phyloP scores from a whole-genome alignment of 2,113 vertebrate species.

The Ancistrus triradiatus region DNA sequence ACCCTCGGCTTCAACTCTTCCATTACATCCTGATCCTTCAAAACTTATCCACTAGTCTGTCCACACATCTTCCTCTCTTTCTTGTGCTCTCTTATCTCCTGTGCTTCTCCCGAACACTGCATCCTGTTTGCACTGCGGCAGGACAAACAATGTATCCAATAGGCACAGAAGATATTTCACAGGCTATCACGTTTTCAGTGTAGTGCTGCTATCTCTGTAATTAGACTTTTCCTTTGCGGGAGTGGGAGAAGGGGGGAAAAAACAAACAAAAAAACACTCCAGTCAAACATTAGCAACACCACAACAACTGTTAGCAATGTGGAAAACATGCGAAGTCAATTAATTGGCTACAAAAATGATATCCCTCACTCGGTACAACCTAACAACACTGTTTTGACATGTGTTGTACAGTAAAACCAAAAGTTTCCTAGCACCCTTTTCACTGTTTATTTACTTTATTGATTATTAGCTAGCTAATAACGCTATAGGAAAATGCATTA shows the following conservation, averaged over 20 bases:
- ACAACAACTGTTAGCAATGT: no score
- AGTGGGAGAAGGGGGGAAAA: slow-evolving; percentile 28
- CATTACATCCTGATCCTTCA: slow-evolving; percentile 7
- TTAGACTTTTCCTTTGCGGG: slow-evolving; percentile 65
- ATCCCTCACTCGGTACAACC: no score
- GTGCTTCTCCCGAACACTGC: slow-evolving; percentile 56
- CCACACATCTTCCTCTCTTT: slow-evolving; percentile 29
- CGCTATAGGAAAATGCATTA: no score
- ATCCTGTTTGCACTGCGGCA: slow-evolving; percentile 70
- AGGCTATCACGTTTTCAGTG: slow-evolving; percentile 64
- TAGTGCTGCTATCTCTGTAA: slow-evolving; percentile 62
- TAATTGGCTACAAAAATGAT: no score
- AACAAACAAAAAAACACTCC: neutral
- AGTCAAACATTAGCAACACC: no score
- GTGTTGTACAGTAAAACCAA: no score
- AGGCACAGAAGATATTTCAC: slow-evolving; percentile 66
- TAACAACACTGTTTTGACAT: no score
- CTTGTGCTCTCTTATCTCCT: slow-evolving; percentile 36
- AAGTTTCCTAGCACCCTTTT: no score
- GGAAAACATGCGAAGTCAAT: no score
- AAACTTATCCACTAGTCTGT: slow-evolving; percentile 29
- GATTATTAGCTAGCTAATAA: no score
- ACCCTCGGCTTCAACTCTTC: neutral
- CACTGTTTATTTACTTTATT: no score
- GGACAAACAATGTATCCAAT: slow-evolving; percentile 64